phyloP scores from a whole-genome alignment of 2,888 invertebrate species.

The Athalia cordata region DNA sequence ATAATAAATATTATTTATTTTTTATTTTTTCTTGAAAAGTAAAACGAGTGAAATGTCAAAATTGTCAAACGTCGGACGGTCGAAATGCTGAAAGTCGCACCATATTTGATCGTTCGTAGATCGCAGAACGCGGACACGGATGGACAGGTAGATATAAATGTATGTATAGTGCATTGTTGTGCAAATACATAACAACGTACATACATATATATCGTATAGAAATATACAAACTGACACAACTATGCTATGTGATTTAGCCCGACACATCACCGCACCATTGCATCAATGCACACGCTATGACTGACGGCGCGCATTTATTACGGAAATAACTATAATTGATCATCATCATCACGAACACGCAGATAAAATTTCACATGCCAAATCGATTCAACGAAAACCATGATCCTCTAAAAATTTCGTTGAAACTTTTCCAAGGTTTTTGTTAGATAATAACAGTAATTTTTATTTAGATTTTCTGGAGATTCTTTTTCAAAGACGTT shows the following conservation, averaged over 20 bases:
- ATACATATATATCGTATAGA: slow-evolving; percentile 38
- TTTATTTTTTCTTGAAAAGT: neutral
- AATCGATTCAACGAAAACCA: too few species aligned
- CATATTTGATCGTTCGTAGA: too few species aligned
- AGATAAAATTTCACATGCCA: neutral
- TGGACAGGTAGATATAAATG: too few species aligned
- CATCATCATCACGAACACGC: slow-evolving; percentile 47
- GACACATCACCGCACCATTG: slow-evolving; percentile 51
- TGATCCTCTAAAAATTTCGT: too few species aligned
- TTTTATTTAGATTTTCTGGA: too few species aligned
- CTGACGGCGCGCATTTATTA: slow-evolving; percentile 53
- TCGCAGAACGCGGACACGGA: too few species aligned
- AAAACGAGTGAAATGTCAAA: neutral
- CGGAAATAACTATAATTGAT: slow-evolving; percentile 68
- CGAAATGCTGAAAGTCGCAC: neutral
- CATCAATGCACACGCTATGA: slow-evolving; percentile 48
- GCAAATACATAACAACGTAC: too few species aligned
- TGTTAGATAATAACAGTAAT: too few species aligned
- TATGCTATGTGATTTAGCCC: neutral
- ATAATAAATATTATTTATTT: too few species aligned
- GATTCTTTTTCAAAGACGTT: too few species aligned
- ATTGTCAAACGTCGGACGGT: neutral
- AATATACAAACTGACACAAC: slow-evolving; percentile 9
- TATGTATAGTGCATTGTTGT: too few species aligned
- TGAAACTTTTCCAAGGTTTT: too few species aligned